Evolutionary conservation across 2,888 invertebrate species (phyloP).

Genomic region (Rhingia rostrata): DNA sequence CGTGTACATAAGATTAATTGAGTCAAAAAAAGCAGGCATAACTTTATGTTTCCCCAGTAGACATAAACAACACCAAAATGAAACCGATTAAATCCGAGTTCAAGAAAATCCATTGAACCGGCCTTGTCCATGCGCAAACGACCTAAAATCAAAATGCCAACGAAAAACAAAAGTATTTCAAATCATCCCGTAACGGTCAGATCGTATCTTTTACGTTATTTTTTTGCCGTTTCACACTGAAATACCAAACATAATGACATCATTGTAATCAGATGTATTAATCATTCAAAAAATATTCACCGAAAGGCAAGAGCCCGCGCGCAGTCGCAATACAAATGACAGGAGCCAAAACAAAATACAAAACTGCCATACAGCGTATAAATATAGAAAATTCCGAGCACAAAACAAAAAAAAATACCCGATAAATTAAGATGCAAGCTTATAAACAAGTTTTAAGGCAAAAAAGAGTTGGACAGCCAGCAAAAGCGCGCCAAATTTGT

Average conservation of each 20-base stretch:
- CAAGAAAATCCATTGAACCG: constrained; percentile 56
- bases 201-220: constrained; percentile 26
- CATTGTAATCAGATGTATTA: constrained; percentile 62
- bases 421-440: constrained; percentile 18
- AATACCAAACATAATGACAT: constrained; percentile 68
- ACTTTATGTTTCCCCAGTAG: background rate
- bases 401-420: constrained; percentile 11
- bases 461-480: constrained; percentile 22
- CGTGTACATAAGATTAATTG: constrained; percentile 10
- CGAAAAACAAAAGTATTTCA: constrained; percentile 34
- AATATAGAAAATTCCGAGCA: background rate
- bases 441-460: constrained; percentile 29
- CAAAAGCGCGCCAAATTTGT: constrained; percentile 64
- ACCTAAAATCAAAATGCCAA: constrained; percentile 10
- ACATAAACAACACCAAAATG: background rate
- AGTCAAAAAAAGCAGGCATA: constrained; percentile 13
- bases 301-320: constrained; percentile 7
- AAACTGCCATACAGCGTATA: constrained; percentile 10
- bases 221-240: constrained; percentile 9
- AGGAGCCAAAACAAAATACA: constrained; percentile 66
- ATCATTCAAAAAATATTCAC: constrained; percentile 48
- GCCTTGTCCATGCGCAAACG: constrained; percentile 42
- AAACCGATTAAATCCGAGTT: constrained; percentile 31
- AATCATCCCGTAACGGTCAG: constrained; percentile 45
- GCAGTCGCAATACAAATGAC: constrained; percentile 47